Conservation (phyloP, 2,888 invertebrate species). For the Tiphia femorata region DNA sequence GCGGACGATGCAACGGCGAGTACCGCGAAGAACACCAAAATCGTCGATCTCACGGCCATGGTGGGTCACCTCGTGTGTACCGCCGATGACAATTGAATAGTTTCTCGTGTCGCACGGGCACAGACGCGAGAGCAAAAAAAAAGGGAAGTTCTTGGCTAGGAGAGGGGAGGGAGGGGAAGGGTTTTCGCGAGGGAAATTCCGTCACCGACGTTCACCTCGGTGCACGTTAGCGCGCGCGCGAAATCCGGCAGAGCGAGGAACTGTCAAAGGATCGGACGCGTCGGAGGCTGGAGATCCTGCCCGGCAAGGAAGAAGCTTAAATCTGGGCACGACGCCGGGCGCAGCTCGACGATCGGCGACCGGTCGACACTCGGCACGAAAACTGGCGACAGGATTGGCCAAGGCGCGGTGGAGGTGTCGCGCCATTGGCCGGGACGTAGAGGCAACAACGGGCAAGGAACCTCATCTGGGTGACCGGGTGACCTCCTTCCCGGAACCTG, state of each 20-base stretch:
- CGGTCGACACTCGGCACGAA: conserved; percentile 46
- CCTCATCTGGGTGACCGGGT: conserved; percentile 67
- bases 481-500: conserved; percentile 59
- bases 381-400: conserved; percentile 57
- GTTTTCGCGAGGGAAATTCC: too few species aligned
- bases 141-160: too few species aligned
- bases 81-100: conserved; percentile 4
- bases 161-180: too few species aligned
- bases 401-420: conserved; percentile 41
- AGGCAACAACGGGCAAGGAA: conserved; percentile 59
- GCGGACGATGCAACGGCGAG: conserved; percentile 57
- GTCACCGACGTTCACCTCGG: too few species aligned
- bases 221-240: conserved; percentile 6
- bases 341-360: conserved; percentile 47
- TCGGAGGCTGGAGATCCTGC: conserved; percentile 54
- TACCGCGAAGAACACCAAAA: conserved; percentile 52
- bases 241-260: conserved; percentile 12
- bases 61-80: conserved; percentile 6
- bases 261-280: conserved; percentile 32
- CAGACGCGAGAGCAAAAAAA: conserved; percentile 5
- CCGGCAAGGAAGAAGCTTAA: conserved; percentile 64
- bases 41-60: conserved; percentile 51
- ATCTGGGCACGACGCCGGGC: conserved; percentile 59
- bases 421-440: conserved; percentile 43
- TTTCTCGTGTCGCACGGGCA: background rate